phyloP scores from a whole-genome alignment of 2,113 vertebrate species.

The Propithecus coquereli region DNA sequence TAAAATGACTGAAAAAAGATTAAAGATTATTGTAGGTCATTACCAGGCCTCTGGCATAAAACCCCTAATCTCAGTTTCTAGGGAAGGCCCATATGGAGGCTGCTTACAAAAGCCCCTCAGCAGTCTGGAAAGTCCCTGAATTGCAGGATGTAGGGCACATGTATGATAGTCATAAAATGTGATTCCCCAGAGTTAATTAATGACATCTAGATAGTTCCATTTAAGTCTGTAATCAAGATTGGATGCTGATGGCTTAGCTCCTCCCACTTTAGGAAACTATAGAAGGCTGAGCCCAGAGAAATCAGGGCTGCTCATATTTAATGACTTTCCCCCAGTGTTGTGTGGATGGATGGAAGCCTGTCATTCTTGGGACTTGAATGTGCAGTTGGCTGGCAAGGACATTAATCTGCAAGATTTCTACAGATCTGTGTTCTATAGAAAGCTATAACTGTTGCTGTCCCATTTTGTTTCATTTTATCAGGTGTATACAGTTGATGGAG shows the following conservation, averaged over 20 bases:
- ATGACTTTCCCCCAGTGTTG: not conserved
- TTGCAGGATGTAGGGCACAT: not conserved
- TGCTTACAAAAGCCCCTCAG: not conserved
- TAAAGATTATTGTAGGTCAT: not conserved
- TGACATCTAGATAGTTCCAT: not conserved
- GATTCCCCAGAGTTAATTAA: not conserved
- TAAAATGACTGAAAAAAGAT: not conserved
- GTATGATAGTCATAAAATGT: not conserved
- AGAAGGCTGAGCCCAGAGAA: not conserved
- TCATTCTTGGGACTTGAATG: not conserved
- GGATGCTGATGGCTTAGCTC: not conserved
- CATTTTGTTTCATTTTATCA: constrained; percentile 38
- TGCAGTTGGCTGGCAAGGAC: not conserved
- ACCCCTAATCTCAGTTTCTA: not conserved
- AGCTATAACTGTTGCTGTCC: not conserved
- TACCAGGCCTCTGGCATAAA: not conserved
- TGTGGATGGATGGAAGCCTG: not conserved
- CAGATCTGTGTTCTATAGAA: not conserved
- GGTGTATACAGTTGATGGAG: not conserved
- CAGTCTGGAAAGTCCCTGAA: not conserved
- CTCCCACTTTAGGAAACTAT: not conserved
- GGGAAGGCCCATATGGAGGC: not conserved
- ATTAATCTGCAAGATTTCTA: not conserved
- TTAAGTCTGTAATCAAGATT: not conserved
- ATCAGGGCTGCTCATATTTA: not conserved